Evolutionary conservation across 2,888 invertebrate genomes (phyloP), one percentile per base, ranked within the genome.

Genomic region (Rhyacophila evoluta): DNA sequence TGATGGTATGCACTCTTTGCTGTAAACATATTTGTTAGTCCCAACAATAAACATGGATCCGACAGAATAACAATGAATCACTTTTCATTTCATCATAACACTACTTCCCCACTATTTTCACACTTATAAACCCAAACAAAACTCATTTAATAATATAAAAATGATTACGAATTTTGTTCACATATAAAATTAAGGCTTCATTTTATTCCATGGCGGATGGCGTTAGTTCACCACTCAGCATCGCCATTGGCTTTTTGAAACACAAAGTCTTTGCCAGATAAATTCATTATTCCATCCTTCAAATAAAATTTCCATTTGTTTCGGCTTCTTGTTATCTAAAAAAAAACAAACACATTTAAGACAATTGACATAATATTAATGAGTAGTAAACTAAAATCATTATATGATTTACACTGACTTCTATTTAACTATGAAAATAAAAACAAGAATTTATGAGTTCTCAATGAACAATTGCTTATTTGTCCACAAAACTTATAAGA

Each of bases 251-350:
- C 98, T 90, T 97, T 98, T 89, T 98, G 98, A 91, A 99, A 99
- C 85, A 99, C 97, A 90, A 95, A 99, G 91, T 99, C 99, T 88
- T 97, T 97, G 69, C 99, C 98, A 83, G 95, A 95, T 85, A 99
- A 93, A 91, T 98, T 99, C 99, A 99, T 99, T 83, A 99, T 98
- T 79, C 99, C 99, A 89, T 99, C 99, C 90, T 99, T 99, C 83
- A 99, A 91, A 87, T 98, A 97, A 88, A 99, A 99, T 91, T 99
- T 99, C 99, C 99, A 99, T 88, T 98, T 98, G 88, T 98, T 98
- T 85, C 99, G 94, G 87, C 97, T 98, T 87, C 99, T 93, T 83
- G 98, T 98, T 81, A 99, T 98, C 96, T 96, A 86, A 15, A 89
- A 79, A 27, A 37, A 39, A n/a, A n/a, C n/a, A n/a, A n/a, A n/a